These are phyloP conservation scores for Brachyistius frenatus DNA, from an alignment of 2,113 vertebrate species.

Conservation along the genomic window DNA sequence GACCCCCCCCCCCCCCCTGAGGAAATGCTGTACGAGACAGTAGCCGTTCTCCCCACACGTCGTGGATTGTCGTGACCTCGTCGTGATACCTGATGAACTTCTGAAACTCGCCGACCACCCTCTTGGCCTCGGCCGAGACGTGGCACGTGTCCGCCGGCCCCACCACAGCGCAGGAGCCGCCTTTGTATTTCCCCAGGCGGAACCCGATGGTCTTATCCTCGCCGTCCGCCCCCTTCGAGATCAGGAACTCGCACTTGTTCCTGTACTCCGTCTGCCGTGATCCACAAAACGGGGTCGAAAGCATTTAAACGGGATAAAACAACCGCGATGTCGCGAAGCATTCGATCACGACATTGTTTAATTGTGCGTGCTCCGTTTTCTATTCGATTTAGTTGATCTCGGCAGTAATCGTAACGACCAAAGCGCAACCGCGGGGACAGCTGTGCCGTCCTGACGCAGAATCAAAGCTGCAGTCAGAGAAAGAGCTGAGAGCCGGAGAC, in stretches of 20 bases:
- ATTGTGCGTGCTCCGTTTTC: too few species aligned
- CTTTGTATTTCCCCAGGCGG: conserved; percentile 96
- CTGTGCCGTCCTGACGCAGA: too few species aligned
- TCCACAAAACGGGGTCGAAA: neutral
- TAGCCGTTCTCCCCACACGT: too few species aligned
- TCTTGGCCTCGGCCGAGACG: conserved; percentile 89
- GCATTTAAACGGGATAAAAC: neutral
- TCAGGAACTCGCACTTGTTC: conserved; percentile 98
- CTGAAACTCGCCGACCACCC: conserved; percentile 91
- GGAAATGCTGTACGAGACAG: too few species aligned
- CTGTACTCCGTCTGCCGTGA: conserved; percentile 91
- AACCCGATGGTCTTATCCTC: conserved; percentile 96
- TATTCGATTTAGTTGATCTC: neutral
- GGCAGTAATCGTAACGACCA: too few species aligned
- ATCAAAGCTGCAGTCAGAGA: too few species aligned
- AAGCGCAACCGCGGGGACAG: too few species aligned
- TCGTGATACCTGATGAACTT: conserved; percentile 91
- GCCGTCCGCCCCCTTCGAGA: conserved; percentile 91
- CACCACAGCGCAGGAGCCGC: conserved; percentile 94
- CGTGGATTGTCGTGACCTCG: too few species aligned
- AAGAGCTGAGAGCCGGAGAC: too few species aligned
- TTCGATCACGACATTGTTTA: too few species aligned
- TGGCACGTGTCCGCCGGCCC: conserved; percentile 92
- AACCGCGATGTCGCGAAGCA: neutral
- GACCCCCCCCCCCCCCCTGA: too few species aligned